A percentile compares a stretch with the other conserved stretches of the same genome.
Evolutionary conservation across 2,797 vertebrate species (phyloP).

Genomic region (Sandelia bainsii): DNA sequence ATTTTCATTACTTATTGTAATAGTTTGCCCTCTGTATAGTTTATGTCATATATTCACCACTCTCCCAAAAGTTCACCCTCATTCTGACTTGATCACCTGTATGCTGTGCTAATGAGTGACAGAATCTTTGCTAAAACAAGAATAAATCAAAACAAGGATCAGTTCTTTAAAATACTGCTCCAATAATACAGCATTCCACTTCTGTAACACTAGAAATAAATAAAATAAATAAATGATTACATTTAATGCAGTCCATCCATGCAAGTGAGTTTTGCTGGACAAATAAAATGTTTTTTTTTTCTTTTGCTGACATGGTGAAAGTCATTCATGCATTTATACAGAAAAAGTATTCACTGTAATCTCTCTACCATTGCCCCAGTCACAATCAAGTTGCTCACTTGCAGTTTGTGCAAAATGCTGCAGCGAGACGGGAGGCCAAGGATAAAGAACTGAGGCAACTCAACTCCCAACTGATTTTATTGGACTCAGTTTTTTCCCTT

Average conservation of each 20-base stretch:
- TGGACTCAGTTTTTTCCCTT: neutral
- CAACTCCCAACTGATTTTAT: neutral
- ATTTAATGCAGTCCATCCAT: neutral
- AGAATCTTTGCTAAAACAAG: too few species aligned
- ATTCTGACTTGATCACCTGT: too few species aligned
- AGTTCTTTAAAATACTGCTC: too few species aligned
- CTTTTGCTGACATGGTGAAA: slow-evolving; percentile 54
- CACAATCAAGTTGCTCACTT: neutral
- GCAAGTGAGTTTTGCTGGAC: slow-evolving; percentile 52
- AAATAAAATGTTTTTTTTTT: slow-evolving; percentile 24
- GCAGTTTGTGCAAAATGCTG: slow-evolving; percentile 10
- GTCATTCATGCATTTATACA: slow-evolving; percentile 25
- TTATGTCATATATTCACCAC: too few species aligned
- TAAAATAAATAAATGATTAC: too few species aligned
- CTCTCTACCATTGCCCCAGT: neutral
- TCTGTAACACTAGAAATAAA: too few species aligned
- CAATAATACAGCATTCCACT: too few species aligned
- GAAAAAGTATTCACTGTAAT: slow-evolving; percentile 36
- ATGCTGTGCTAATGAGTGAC: too few species aligned
- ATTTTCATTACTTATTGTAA: too few species aligned
- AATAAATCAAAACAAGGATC: too few species aligned
- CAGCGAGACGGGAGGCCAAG: neutral
- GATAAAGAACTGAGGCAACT: slow-evolving; percentile 13
- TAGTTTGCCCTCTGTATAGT: too few species aligned
- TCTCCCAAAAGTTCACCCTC: too few species aligned